Conservation (phyloP, 1,140 invertebrate genomes). For the Bilobella aurantiaca region DNA sequence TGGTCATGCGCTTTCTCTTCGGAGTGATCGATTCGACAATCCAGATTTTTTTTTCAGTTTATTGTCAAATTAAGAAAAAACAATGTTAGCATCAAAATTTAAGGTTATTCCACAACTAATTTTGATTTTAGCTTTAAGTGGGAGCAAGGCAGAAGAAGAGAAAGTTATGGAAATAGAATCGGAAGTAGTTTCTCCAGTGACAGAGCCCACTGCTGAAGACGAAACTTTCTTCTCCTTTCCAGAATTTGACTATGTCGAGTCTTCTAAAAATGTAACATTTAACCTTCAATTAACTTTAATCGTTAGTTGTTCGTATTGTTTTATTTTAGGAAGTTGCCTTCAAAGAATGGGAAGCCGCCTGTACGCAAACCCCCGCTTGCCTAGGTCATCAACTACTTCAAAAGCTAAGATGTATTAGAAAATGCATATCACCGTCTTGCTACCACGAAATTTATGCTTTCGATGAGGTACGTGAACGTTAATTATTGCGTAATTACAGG, state of each 20-base stretch:
- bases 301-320: not conserved
- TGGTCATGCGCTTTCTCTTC: no score
- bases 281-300: not conserved
- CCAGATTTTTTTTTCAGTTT: no score
- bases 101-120: no score
- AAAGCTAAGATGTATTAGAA: slow-evolving; percentile 32
- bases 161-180: not conserved
- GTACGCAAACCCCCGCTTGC: slow-evolving; percentile 32
- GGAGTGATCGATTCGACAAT: no score
- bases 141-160: not conserved
- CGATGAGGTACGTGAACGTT: slow-evolving; percentile 30
- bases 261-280: slow-evolving; percentile 30
- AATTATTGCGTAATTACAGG: no score
- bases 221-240: slow-evolving; percentile 31
- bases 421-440: slow-evolving; percentile 34
- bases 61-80: no score
- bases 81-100: no score
- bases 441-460: slow-evolving; percentile 34
- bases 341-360: slow-evolving; percentile 31
- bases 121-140: not conserved
- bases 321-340: slow-evolving; percentile 28
- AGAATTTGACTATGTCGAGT: slow-evolving; percentile 33
- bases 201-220: not conserved
- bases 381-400: slow-evolving; percentile 23
- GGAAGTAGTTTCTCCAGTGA: not conserved